These are phyloP conservation scores for Danio kyathit DNA, from an alignment of 2,797 vertebrate genomes.

Conservation along the genomic window DNA sequence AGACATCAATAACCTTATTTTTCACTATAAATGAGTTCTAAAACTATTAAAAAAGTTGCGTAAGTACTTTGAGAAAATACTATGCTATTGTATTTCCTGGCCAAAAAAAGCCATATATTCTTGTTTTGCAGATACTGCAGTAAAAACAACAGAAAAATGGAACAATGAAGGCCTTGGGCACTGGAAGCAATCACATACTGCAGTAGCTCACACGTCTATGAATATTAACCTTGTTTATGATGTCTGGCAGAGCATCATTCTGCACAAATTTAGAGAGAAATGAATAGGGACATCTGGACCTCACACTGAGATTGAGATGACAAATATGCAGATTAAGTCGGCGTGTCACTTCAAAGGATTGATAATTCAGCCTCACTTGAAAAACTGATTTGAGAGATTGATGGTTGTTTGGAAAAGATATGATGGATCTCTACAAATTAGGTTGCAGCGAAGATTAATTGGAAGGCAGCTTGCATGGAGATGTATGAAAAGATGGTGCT, in stretches of 20 bases:
- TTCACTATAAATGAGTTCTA: too few relatives aligned
- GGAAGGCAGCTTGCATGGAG: background rate
- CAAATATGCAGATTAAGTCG: conserved; percentile 43
- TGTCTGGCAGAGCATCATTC: conserved; percentile 25
- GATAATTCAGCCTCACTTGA: conserved; percentile 13
- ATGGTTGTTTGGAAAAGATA: conserved; percentile 37
- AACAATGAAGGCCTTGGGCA: conserved; percentile 6
- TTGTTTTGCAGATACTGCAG: background rate
- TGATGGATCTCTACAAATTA: background rate
- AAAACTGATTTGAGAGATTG: conserved; percentile 38
- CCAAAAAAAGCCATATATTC: too few relatives aligned
- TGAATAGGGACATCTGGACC: conserved; percentile 40
- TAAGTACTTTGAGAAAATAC: too few relatives aligned
- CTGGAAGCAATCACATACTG: background rate
- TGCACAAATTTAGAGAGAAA: conserved; percentile 10
- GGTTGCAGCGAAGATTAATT: background rate
- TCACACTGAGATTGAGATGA: conserved; percentile 36
- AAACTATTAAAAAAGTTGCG: too few relatives aligned
- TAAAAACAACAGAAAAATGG: conserved; percentile 6
- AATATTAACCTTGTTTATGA: conserved; percentile 40
- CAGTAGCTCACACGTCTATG: background rate
- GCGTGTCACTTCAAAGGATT: conserved; percentile 9
- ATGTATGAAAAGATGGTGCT: conserved; percentile 4
- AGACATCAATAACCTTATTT: too few relatives aligned
- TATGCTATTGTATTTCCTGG: too few relatives aligned